Evolutionary conservation across 1,140 invertebrate species (phyloP), one percentile per base, ranked within the genome.

Genomic region (Trissolcus basalis): DNA sequence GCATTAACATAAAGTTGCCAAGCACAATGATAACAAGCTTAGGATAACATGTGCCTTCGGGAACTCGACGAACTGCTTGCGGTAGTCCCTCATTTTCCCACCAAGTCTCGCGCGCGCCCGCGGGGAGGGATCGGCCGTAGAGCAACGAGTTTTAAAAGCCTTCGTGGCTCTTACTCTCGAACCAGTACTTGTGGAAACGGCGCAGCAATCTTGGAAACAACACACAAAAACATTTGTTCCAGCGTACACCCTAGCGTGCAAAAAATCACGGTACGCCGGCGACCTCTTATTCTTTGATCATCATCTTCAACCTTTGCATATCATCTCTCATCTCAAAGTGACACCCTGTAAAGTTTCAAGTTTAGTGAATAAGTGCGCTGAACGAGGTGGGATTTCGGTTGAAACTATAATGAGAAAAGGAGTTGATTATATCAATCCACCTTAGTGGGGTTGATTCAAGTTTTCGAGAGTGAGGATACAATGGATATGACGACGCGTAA

Each of bases 91-190:
- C 61, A 58, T 77, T 77, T 77, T 77, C 67, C 74, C 74, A 70
- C 67, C 67, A 67, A 61, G 56, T 14, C 51, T 58, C 51, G 32
- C 32, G 32, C 32, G 67, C 45, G 55, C 12, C 47, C 43, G 44
- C 50, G 45, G 74, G 60, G 53, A 67, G 68, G 68, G 74, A 58
- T 16, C 61, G 61, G 39, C 56, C 45, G 43, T 59, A 58, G 61
- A 71, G 74, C 60, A 76, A 41, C 50, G 67, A 76, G 60, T 76
- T 76, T 76, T 76, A 76, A 76, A 76, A 76, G 73, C 73, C 73
- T 76, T 76, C 56, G 73, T 67, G 67, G 56, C 73, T 70, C 49
- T 67, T 70, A 61, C 56, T 76, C 67, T 76, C 53, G 67, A 44
- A 70, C 35, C 67, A 76, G 73, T 76, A 56, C 67, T 76, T 60